These are phyloP conservation scores for Albula goreensis DNA, from an alignment of 2,113 vertebrate species.

Conservation along the genomic window DNA sequence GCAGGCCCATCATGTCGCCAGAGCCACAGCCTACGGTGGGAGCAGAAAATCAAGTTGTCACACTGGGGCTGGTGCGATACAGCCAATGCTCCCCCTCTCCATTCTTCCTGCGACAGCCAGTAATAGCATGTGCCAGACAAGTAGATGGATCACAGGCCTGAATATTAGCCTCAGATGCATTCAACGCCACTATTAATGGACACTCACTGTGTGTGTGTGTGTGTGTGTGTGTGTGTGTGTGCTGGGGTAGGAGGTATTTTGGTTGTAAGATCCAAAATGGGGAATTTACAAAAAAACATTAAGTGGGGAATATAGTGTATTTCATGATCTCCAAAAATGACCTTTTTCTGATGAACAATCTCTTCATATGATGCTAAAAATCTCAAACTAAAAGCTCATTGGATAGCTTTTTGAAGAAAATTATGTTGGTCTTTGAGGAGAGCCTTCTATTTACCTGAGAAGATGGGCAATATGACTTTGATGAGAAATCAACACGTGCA, in stretches of 20 bases:
- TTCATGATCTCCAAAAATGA: background rate
- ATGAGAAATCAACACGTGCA: too few species aligned
- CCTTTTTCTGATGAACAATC: background rate
- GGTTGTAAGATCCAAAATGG: too few species aligned
- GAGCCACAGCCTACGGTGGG: slow-evolving; percentile 77
- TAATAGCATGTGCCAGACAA: slow-evolving; percentile 84
- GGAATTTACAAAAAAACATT: too few species aligned
- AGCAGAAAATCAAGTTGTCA: slow-evolving; percentile 95
- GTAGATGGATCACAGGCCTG: slow-evolving; percentile 67
- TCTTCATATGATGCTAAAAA: background rate
- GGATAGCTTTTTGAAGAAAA: background rate
- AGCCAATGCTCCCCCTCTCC: slow-evolving; percentile 71
- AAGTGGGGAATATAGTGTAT: background rate
- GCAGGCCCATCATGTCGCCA: slow-evolving; percentile 85
- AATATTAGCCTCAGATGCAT: slow-evolving; percentile 63
- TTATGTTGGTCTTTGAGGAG: background rate
- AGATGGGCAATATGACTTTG: background rate
- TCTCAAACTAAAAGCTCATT: background rate
- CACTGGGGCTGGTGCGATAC: slow-evolving; percentile 77
- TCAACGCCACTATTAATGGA: slow-evolving; percentile 75
- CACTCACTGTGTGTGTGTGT: background rate
- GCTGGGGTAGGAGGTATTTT: background rate
- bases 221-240: slow-evolving; percentile 21
- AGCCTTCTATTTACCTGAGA: background rate
- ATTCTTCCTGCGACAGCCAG: slow-evolving; percentile 80